Base-by-base conservation (phyloP, 2,888 invertebrate genomes). In the Tipula helvola region DNA sequence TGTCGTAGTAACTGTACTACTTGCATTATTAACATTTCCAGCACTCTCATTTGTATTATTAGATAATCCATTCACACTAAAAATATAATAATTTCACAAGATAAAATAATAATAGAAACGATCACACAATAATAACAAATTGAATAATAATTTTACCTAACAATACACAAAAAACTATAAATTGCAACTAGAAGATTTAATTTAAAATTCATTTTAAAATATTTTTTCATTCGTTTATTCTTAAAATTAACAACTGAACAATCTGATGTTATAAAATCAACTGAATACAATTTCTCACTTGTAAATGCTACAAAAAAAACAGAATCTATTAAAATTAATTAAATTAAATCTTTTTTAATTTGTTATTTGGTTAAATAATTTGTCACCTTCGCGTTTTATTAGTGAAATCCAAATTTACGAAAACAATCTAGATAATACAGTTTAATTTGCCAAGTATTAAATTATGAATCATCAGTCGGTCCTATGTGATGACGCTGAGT, bases 211-310 rank as follows among this genome's bases (percentile, higher is more conserved):
- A 71, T 71, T 71, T 71, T 71, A 71, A 71, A 5, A 52, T 71
- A 28, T 28, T 28, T 71, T 18, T 2, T 18, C 28, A 12, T 52
- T 52, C 71, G 71, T 71, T 71, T 71, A 71, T 71, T 71, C 71
- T 71, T 71, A 71, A 71, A 71, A 71, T 71, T 71, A 71, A 71
- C 71, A 71, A 71, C 71, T 71, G 71, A 71, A 71, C 71, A 71
- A 71, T 71, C 71, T 71, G 71, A 71, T 71, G 71, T 10, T 71
- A 71, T 71, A 28, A 71, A 71, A 71, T 71, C 71, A 71, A 71
- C 71, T 71, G 71, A 71, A 71, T 71, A 71, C 71, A 71, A 71
- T 71, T 71, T 71, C 18, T 71, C 71, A 71, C 71, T 71, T 71
- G 71, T 28, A 71, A 28, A 71, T 71, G 71, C 28, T 71, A 71